Evolutionary conservation across 2,888 invertebrate species (phyloP).

Genomic region (Atethmia centrago): DNA sequence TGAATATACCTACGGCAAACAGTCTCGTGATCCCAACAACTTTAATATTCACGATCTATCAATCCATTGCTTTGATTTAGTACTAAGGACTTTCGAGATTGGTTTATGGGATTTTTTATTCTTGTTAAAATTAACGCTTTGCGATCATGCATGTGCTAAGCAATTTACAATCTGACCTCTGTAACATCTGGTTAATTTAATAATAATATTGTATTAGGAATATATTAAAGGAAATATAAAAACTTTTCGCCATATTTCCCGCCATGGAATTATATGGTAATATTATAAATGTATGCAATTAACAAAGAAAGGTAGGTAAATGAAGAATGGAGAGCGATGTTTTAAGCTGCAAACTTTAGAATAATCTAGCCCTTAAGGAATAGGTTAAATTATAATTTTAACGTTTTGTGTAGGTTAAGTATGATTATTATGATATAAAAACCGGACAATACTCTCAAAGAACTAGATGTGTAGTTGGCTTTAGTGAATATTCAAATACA

Average conservation of each 20-base stretch:
- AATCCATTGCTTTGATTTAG: neutral
- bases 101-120: neutral
- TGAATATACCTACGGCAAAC: neutral
- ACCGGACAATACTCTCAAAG: neutral
- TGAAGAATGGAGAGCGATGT: neutral
- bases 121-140: neutral
- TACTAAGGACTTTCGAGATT: neutral
- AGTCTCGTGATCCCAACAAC: neutral
- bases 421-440: neutral
- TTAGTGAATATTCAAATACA: neutral
- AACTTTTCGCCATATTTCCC: neutral
- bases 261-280: neutral
- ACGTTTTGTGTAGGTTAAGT: neutral
- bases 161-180: neutral
- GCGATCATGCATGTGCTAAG: neutral
- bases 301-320: conserved; percentile 6
- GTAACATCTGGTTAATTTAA: neutral
- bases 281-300: neutral
- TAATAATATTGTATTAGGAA: conserved; percentile 3
- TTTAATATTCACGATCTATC: conserved; percentile 5
- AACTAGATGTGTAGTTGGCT: neutral
- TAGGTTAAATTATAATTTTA: neutral
- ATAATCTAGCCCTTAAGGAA: conserved; percentile 1
- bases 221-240: neutral
- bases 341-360: neutral